Percentiles rank a stretch among this genome's conserved stretches.
Conservation (phyloP, 1,140 invertebrate species). For the Triops longicaudatus region DNA sequence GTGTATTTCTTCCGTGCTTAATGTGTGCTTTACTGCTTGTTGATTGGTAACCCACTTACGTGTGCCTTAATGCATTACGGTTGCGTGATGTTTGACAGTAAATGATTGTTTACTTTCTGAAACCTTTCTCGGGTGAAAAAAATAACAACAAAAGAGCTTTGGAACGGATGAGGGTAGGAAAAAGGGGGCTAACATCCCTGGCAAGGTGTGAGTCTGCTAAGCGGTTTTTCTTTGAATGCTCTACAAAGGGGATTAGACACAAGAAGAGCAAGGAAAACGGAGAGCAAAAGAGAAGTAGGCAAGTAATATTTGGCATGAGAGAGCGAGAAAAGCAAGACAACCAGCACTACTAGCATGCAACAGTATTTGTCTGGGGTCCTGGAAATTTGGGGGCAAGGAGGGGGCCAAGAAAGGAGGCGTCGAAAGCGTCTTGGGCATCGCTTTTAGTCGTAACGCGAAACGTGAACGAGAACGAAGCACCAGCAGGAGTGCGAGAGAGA, state of each 20-base stretch:
- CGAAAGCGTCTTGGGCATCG: not conserved
- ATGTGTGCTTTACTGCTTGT: no score
- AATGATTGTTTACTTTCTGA: not conserved
- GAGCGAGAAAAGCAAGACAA: not conserved
- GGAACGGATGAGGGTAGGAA: not conserved
- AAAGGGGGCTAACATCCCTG: not conserved
- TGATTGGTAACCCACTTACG: no score
- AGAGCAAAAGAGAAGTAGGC: not conserved
- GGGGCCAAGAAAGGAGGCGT: not conserved
- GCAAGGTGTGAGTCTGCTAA: not conserved
- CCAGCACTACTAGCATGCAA: not conserved
- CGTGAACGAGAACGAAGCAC: conserved; percentile 10
- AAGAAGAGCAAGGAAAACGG: not conserved
- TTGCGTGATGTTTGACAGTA: not conserved
- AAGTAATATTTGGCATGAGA: not conserved
- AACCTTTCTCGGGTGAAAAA: not conserved
- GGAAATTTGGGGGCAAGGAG: no score
- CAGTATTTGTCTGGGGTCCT: not conserved
- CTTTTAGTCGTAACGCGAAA: conserved; percentile 9
- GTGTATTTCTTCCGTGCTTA: no score
- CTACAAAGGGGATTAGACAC: not conserved
- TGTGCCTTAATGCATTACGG: not conserved
- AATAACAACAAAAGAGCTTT: not conserved
- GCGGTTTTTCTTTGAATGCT: not conserved
- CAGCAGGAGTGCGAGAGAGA: no score